Conservation (phyloP, 1,140 invertebrate genomes). For the Listronotus bonariensis region DNA sequence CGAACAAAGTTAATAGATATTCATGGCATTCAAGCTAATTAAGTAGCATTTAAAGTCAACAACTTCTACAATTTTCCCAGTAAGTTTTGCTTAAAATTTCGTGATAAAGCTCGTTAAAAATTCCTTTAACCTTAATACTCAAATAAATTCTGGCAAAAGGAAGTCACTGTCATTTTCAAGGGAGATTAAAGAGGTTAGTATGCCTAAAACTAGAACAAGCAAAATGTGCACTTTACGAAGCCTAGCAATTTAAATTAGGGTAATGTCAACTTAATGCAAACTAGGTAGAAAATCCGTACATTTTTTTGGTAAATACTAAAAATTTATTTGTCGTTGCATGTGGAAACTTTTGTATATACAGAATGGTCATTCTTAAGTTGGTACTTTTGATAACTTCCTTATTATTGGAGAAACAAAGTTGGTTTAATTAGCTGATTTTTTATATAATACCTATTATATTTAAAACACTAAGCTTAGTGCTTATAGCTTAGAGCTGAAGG, state of each 20-base stretch:
- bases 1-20: conserved; percentile 18
- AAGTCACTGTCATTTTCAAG: conserved; percentile 17
- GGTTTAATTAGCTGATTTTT: too few species aligned
- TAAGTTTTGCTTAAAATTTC: conserved; percentile 4
- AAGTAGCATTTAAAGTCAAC: conserved; percentile 24
- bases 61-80: conserved; percentile 12
- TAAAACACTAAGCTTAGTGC: too few species aligned
- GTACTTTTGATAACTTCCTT: too few species aligned
- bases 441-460: too few species aligned
- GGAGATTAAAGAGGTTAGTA: conserved; percentile 5
- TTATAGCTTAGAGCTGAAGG: too few species aligned
- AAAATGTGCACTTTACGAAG: conserved; percentile 3
- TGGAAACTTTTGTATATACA: too few species aligned
- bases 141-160: conserved; percentile 12
- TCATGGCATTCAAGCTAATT: conserved; percentile 17
- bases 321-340: too few species aligned
- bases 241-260: conserved; percentile 11
- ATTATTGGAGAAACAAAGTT: too few species aligned
- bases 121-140: not conserved
- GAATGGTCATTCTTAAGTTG: too few species aligned
- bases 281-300: not conserved
- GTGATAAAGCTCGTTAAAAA: conserved; percentile 22
- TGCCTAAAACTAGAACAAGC: conserved; percentile 14
- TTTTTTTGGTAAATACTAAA: too few species aligned
- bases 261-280: conserved; percentile 11